Conservation (phyloP, 2,888 invertebrate genomes). For the Margaritifera margaritifera region DNA sequence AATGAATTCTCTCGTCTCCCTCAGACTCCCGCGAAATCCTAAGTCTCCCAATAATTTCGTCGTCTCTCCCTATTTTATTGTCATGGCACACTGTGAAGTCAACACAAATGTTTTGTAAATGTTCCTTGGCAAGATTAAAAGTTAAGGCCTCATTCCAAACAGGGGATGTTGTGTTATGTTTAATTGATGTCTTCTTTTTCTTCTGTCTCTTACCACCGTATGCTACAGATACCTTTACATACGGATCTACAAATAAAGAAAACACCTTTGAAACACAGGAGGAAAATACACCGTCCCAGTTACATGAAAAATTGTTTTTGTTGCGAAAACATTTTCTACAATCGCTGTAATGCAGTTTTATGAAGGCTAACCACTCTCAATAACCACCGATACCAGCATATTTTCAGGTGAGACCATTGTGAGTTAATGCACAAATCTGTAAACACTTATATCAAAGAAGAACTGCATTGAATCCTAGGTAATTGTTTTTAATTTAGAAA, state of each 20-base stretch:
- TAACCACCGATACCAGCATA: too few species aligned
- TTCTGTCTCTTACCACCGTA: constrained; percentile 88
- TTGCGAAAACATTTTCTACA: too few species aligned
- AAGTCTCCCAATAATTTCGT: constrained; percentile 77
- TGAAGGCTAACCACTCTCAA: too few species aligned
- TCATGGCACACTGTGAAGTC: constrained; percentile 80
- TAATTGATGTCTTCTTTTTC: constrained; percentile 87
- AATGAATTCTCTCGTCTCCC: constrained; percentile 63
- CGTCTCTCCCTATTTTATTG: constrained; percentile 76
- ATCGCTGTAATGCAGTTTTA: too few species aligned
- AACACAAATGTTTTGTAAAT: constrained; percentile 76
- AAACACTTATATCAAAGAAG: too few species aligned
- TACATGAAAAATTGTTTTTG: too few species aligned
- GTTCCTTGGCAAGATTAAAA: constrained; percentile 80
- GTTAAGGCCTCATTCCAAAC: constrained; percentile 94
- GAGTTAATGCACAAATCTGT: too few species aligned
- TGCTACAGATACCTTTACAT: constrained; percentile 89
- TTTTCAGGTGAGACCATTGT: too few species aligned
- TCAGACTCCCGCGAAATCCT: constrained; percentile 74
- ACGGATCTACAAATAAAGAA: constrained; percentile 80
- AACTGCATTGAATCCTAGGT: too few species aligned
- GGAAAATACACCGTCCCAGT: too few species aligned
- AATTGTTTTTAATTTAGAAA: too few species aligned
- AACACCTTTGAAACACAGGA: not conserved
- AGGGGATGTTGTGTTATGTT: constrained; percentile 84